Evolutionary conservation across 2,113 vertebrate genomes (phyloP).

Genomic region (Odocoileus hemionus): DNA sequence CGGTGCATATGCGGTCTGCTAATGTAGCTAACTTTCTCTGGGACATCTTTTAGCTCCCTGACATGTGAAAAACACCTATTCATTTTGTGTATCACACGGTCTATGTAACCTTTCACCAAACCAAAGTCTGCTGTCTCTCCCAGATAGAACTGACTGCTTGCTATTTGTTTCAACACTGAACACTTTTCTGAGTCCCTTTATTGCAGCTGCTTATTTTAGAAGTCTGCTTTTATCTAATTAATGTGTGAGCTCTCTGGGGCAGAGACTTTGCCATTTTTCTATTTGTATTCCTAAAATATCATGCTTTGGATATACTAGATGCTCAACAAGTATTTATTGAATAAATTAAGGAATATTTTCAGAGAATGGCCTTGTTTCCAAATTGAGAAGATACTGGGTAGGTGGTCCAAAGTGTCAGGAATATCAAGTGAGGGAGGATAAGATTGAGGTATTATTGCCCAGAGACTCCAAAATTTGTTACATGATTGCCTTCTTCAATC

Average conservation of each 20-base stretch:
- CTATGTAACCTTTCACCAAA: not conserved
- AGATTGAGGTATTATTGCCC: not conserved
- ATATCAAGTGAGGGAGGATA: not conserved
- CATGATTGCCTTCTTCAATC: not conserved
- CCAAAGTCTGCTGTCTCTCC: fast-evolving
- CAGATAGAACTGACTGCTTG: not conserved
- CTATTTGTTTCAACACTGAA: not conserved
- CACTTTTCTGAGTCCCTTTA: not conserved
- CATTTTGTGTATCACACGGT: not conserved
- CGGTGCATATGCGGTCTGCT: not conserved
- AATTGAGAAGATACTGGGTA: not conserved
- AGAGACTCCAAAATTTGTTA: not conserved
- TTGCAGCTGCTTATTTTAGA: not conserved
- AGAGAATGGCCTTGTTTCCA: not conserved
- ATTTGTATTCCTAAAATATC: not conserved
- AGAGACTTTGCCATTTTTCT: not conserved
- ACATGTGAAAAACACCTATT: not conserved
- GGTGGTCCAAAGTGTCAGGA: not conserved
- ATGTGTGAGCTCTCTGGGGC: not conserved
- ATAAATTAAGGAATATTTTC: not conserved
- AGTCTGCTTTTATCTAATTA: not conserved
- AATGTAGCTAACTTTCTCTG: not conserved
- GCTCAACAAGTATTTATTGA: not conserved
- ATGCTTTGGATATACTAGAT: not conserved
- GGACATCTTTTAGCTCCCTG: not conserved